Evolutionary conservation across 2,888 invertebrate species (phyloP), one percentile per base, ranked within the genome.

Genomic region (Drosophila longiperda): DNA sequence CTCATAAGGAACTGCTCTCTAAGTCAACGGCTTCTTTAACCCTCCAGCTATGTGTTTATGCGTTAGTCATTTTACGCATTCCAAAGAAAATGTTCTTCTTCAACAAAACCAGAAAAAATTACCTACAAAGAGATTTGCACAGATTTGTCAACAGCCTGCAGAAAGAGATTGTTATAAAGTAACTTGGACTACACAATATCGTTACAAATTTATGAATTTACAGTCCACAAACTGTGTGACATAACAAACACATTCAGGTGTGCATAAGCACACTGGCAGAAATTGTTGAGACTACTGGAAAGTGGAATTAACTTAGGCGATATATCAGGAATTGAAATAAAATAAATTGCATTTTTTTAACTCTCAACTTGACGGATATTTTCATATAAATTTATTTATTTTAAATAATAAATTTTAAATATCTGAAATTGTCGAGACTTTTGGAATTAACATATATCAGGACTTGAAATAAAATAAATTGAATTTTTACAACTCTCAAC

Each of bases 71-170:
- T 75, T 70, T 45, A 42, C 50, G 80, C 66, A 67, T 80, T 72
- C 65, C 81, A 81, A 77, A 77, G 45, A 62, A 58, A 55, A 64
- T n/a, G n/a, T n/a, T n/a, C n/a, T n/a, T n/a, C n/a, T n/a, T n/a
- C n/a, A n/a, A 66, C 48, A 53, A 66, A 64, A 55, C 23, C 15
- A 32, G 11, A 3, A 3, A 12, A 23, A 23, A 15, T 32, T 50
- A 53, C 59, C 26, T 38, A 32, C 53, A 57, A 53, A 52, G 63
- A 63, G 38, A 65, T 79, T 69, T 55, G 48, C 32, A n/a, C 29
- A 26, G 48, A 66, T 67, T 67, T 58, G 40, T 70, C 67, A 67
- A 49, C 29, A 40, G n/a, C 3, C 12, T 29, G 23, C 23, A 26
- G 20, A n/a, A 42, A 57, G 40, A 40, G 34, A 34, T 58, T 69